A percentile compares a stretch with the other conserved stretches of the same genome.
Evolutionary conservation across 2,888 invertebrate species (phyloP).

Genomic region (Catocala nupta): DNA sequence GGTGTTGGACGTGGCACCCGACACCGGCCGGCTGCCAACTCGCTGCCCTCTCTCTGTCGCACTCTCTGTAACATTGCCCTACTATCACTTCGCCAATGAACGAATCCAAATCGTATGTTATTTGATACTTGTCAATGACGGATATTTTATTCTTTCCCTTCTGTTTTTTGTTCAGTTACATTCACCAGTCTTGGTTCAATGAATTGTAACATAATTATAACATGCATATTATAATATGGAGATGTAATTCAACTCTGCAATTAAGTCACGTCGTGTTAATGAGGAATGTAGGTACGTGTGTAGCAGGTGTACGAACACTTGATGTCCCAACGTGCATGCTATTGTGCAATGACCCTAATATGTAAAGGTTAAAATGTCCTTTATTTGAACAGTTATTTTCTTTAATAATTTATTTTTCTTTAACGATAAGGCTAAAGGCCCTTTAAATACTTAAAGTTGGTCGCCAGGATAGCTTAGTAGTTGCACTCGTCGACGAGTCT

Average conservation of each 20-base stretch:
- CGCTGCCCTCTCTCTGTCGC: conserved; percentile 69
- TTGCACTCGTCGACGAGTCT: conserved; percentile 62
- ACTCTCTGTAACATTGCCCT: conserved; percentile 71
- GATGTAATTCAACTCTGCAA: conserved; percentile 60
- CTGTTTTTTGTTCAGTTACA: conserved; percentile 21
- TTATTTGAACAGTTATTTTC: conserved; percentile 7
- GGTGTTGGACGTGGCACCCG: conserved; percentile 53
- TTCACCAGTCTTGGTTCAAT: conserved; percentile 19
- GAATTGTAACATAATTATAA: conserved; percentile 14
- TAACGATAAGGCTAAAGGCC: conserved; percentile 12
- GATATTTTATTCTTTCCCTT: conserved; percentile 32
- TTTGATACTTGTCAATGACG: conserved; percentile 49
- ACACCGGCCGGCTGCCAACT: conserved; percentile 46
- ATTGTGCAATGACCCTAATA: conserved; percentile 42
- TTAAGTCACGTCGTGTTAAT: conserved; percentile 60
- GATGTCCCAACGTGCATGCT: conserved; percentile 23
- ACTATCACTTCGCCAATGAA: conserved; percentile 78
- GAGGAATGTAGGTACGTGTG: conserved; percentile 50
- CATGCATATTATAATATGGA: conserved; percentile 22
- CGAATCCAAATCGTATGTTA: conserved; percentile 62
- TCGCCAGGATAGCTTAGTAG: conserved; percentile 57
- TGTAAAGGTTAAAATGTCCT: conserved; percentile 27
- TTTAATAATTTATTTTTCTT: conserved; percentile 5
- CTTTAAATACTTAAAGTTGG: conserved; percentile 44
- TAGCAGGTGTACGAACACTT: conserved; percentile 58